Evolutionary conservation across 2,113 vertebrate species (phyloP).

Genomic region (Erpornis zantholeuca): DNA sequence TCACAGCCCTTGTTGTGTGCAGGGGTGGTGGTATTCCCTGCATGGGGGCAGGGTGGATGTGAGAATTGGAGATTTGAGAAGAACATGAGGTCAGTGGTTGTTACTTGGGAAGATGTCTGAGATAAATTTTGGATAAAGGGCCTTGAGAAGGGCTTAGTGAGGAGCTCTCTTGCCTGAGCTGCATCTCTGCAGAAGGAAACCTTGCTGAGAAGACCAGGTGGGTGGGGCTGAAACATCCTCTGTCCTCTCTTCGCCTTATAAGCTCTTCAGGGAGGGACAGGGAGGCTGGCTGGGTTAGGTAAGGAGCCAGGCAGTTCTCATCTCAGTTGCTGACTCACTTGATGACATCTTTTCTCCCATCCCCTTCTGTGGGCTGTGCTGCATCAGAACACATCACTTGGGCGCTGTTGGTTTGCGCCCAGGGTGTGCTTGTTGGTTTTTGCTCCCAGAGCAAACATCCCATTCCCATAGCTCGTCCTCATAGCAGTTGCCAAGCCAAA

Average conservation of each 20-base stretch:
- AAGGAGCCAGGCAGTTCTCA: neutral
- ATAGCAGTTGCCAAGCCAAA: fast-evolving
- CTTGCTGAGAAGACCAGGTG: neutral
- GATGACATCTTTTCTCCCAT: neutral
- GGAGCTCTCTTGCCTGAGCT: neutral
- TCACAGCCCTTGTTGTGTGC: neutral
- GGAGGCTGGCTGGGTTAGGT: neutral
- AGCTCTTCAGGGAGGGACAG: neutral
- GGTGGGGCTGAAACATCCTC: neutral
- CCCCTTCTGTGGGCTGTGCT: neutral
- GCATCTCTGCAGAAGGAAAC: neutral
- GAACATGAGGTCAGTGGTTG: neutral
- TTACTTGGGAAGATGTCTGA: neutral
- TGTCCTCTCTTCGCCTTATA: neutral
- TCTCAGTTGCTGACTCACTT: neutral
- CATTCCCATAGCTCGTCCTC: neutral
- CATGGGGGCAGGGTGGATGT: fast-evolving
- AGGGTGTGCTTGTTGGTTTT: neutral
- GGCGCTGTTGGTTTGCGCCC: fast-evolving
- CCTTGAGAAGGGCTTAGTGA: neutral
- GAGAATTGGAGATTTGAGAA: neutral
- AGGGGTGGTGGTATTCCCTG: fast-evolving
- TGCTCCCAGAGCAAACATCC: neutral
- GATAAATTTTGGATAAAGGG: neutral
- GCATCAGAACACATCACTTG: neutral